Base-by-base conservation (phyloP, 2,797 vertebrate genomes). In the Sebastes kiyomatsui region DNA sequence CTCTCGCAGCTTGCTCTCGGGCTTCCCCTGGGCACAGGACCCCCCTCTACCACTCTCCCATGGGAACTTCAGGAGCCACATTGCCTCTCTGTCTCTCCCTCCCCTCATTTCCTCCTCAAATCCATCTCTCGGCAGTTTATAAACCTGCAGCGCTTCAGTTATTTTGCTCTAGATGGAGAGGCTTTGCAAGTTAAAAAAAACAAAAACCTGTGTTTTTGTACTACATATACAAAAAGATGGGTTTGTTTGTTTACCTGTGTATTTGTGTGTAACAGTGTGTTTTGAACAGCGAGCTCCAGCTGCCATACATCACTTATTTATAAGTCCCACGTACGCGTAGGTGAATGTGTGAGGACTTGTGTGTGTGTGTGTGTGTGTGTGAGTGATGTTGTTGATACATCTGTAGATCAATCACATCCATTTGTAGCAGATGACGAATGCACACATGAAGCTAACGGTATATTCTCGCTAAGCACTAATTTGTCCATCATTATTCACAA, bases 1-100 rank as follows among this genome's bases (percentile, higher is more conserved):
- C 93, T 95, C 91, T 89, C 86, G 67, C 94, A 95, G 94, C 93
- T 87, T 95, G 93, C 92, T 92, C 88, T 64, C 16, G 75, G 86
- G 70, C 70, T 46, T 92, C 94, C 94, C 94, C 27, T 64, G 94
- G 92, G 94, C 76, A 30, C 71, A 6, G 56, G 75, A 83, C 86
- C 83, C 87, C 90, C 90, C 90, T 85, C 88, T 62, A 49, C 77
- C 58, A 13, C 10, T n/a, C 20, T 80, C 88, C 85, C 25, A 2
- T 9, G 49, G 83, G 87, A 92, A 84, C 79, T 32, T 58, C 61
- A 30, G 69, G 60, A 92, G 55, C 74, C 84, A 85, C 80, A 79
- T 77, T 78, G 67, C 78, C 87, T 82, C 82, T 67, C 78, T 71
- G 46, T 79, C 32, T 84, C 67, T 46, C 42, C 77, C 60, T 72